These are phyloP conservation scores for Gymnarchus niloticus DNA, from an alignment of 2,113 vertebrate species.

Conservation along the genomic window DNA sequence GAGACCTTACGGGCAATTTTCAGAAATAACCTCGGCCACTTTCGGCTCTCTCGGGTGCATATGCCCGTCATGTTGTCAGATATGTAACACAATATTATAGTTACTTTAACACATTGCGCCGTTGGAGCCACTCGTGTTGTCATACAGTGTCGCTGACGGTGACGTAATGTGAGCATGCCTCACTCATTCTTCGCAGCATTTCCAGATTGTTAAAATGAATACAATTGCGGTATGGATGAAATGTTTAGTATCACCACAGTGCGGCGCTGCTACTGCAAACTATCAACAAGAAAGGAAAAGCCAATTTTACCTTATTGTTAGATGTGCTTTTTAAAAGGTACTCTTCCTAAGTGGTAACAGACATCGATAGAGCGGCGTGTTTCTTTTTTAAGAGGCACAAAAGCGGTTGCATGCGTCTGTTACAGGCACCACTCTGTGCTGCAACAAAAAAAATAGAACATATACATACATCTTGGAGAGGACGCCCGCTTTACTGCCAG, in stretches of 20 bases:
- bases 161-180: too few species aligned
- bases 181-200: background rate
- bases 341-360: background rate
- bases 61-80: background rate
- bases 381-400: background rate
- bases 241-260: background rate
- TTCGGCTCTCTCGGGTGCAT: background rate
- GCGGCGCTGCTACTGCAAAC: background rate
- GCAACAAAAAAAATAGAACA: background rate
- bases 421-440: background rate
- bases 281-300: background rate
- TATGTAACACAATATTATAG: background rate
- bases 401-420: background rate
- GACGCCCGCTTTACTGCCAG: background rate
- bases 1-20: background rate
- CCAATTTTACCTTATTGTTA: background rate
- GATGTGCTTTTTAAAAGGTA: background rate
- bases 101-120: background rate
- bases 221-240: background rate
- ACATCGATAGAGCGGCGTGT: background rate
- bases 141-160: background rate
- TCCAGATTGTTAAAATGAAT: background rate
- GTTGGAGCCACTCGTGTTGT: background rate
- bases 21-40: background rate
- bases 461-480: background rate